These are phyloP conservation scores for Epistrophe eligans DNA, from an alignment of 2,888 invertebrate species.

Conservation along the genomic window DNA sequence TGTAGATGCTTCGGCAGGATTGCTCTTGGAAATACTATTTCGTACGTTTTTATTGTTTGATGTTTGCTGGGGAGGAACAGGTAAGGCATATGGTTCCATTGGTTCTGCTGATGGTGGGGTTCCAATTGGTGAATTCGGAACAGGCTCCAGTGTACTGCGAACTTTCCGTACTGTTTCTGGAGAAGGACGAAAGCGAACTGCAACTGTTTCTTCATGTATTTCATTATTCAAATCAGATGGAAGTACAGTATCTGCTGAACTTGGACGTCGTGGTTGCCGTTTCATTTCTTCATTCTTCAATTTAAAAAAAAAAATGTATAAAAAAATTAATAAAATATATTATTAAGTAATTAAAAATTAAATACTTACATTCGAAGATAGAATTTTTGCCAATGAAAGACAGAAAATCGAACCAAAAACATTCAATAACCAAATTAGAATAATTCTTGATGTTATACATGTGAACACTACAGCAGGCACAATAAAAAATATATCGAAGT, in stretches of 20 bases:
- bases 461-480: conserved; percentile 84
- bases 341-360: no score
- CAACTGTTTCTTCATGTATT: conserved; percentile 45
- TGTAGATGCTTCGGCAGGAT: conserved; percentile 75
- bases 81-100: background rate
- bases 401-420: conserved; percentile 82
- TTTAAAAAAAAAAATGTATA: background rate
- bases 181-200: conserved; percentile 55
- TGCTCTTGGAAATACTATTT: conserved; percentile 41
- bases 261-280: conserved; percentile 34
- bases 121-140: conserved; percentile 31
- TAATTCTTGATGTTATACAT: conserved; percentile 84
- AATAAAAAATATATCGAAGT: conserved; percentile 79
- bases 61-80: conserved; percentile 20
- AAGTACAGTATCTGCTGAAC: conserved; percentile 42
- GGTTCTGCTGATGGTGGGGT: conserved; percentile 11
- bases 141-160: conserved; percentile 63
- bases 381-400: conserved; percentile 79
- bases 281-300: conserved; percentile 3
- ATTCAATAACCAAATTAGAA: conserved; percentile 85
- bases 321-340: background rate
- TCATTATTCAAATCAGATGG: conserved; percentile 33
- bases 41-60: conserved; percentile 51
- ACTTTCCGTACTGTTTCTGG: conserved; percentile 60
- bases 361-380: conserved; percentile 78